These are phyloP conservation scores for Cichladusa arquata DNA, from an alignment of 2,113 vertebrate genomes.

Conservation along the genomic window DNA sequence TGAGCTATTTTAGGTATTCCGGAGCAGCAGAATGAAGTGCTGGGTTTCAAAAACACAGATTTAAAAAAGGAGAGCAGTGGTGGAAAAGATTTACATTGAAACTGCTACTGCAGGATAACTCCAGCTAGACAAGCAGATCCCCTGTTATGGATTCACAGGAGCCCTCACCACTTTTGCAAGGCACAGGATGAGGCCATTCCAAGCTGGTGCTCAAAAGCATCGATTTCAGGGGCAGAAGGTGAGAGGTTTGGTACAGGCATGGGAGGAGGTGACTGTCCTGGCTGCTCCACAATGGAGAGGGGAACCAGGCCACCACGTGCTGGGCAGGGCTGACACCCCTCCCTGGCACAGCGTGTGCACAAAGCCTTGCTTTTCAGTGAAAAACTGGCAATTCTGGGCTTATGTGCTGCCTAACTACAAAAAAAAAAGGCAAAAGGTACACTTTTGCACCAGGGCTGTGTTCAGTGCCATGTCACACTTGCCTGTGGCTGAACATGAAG, in stretches of 20 bases:
- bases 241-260: background rate
- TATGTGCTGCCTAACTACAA: background rate
- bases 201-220: background rate
- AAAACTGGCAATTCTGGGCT: background rate
- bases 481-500: background rate
- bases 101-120: background rate
- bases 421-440: background rate
- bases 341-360: rapidly evolving
- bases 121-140: background rate
- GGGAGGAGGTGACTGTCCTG: background rate
- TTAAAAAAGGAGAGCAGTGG: background rate
- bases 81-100: background rate
- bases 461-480: background rate
- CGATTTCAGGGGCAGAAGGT: rapidly evolving
- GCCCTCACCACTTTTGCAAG: background rate
- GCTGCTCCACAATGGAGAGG: rapidly evolving
- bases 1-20: background rate
- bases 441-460: background rate
- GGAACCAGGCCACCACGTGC: background rate
- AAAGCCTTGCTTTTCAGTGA: background rate
- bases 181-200: background rate
- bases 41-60: background rate
- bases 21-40: background rate
- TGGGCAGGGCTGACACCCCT: background rate
- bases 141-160: background rate